Conservation (phyloP, 23 tunicate species). For the Oikopleura vanhoeffeni region DNA sequence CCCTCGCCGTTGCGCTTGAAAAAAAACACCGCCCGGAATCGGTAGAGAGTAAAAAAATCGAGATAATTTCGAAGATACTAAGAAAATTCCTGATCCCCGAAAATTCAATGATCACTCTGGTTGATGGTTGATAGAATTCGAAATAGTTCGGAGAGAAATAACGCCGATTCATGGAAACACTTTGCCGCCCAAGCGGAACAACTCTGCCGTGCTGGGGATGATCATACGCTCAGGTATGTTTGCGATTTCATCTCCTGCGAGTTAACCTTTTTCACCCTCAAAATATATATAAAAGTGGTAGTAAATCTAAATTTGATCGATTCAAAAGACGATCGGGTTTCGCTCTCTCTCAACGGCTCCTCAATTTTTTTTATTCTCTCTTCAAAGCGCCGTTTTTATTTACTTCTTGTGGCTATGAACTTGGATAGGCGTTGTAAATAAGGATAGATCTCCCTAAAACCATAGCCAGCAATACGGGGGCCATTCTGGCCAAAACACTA, state of each 20-base stretch:
- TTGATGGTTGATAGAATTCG: neutral
- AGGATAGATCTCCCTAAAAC: no score
- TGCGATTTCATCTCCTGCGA: no score
- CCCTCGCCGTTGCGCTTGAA: no score
- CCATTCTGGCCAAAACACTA: no score
- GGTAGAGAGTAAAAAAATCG: neutral
- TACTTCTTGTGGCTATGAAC: neutral
- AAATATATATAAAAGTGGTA: no score
- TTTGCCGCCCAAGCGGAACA: neutral
- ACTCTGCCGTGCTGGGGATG: neutral
- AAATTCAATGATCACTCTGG: neutral
- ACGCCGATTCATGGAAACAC: neutral
- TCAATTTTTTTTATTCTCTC: no score
- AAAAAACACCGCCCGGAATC: neutral
- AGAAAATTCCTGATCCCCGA: neutral
- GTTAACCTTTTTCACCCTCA: no score
- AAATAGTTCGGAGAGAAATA: neutral
- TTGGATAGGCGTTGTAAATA: no score
- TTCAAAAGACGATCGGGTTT: no score
- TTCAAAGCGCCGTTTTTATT: neutral
- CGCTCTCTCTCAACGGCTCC: no score
- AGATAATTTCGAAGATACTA: neutral
- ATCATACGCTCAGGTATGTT: neutral
- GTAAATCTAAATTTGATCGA: neutral
- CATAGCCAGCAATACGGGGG: no score